These are phyloP conservation scores for Meandrina meandrites DNA, from an alignment of 92 coral and sea anemone genomes.

Conservation along the genomic window DNA sequence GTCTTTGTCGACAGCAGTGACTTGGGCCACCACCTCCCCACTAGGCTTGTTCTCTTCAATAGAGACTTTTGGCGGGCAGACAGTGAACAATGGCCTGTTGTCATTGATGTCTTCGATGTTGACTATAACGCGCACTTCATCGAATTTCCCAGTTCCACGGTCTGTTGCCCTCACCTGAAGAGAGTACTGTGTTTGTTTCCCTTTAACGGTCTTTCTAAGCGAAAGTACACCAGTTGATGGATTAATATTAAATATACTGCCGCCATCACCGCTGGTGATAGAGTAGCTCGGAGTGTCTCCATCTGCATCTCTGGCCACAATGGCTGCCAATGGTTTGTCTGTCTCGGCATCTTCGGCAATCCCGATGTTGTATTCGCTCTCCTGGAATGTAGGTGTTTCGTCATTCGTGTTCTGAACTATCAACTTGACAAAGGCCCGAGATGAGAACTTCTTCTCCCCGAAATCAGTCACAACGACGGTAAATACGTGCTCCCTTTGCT, in stretches of 20 bases:
- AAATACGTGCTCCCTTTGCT: conserved; percentile 51
- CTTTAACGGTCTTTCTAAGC: conserved; percentile 35
- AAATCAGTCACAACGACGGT: conserved; percentile 71
- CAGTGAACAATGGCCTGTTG: conserved; percentile 74
- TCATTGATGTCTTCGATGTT: conserved; percentile 84
- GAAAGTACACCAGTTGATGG: conserved; percentile 65
- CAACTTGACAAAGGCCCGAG: conserved; percentile 58
- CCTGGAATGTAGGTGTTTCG: conserved; percentile 66
- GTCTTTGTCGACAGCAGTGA: conserved; percentile 76
- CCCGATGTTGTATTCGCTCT: conserved; percentile 75
- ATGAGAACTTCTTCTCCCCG: conserved; percentile 53
- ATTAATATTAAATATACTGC: conserved; percentile 42
- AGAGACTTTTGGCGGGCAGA: conserved; percentile 49
- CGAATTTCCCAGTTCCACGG: not conserved
- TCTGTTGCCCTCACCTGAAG: conserved; percentile 74
- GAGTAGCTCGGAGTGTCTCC: conserved; percentile 61
- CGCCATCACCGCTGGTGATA: conserved; percentile 38
- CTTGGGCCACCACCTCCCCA: conserved; percentile 60
- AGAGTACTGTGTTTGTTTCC: conserved; percentile 63
- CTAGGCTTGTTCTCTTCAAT: conserved; percentile 75
- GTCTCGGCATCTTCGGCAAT: conserved; percentile 79
- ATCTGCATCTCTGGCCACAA: conserved; percentile 85
- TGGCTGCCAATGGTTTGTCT: conserved; percentile 71
- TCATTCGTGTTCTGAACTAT: conserved; percentile 69
- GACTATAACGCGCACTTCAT: conserved; percentile 66